Conservation (phyloP, 2,113 vertebrate genomes). For the Ranitomeya imitator region DNA sequence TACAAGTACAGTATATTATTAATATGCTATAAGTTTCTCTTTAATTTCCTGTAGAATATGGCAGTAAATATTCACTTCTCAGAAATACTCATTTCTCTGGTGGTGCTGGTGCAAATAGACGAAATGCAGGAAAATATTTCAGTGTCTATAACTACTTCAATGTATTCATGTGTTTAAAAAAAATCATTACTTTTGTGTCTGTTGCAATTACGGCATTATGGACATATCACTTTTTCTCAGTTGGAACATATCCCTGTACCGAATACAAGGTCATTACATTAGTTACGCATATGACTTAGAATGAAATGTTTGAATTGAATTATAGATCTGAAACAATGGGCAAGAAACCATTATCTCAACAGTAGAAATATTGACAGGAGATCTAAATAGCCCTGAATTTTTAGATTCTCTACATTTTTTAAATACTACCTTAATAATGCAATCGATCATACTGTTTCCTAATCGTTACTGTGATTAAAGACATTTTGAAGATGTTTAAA, state of each 20-base stretch:
- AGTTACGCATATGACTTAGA: neutral
- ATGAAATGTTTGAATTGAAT: constrained; percentile 27
- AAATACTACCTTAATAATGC: neutral
- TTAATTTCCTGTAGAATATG: neutral
- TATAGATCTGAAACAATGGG: constrained; percentile 15
- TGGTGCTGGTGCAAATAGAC: neutral
- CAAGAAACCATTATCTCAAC: constrained; percentile 19
- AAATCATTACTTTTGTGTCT: constrained; percentile 35
- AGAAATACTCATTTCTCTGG: constrained; percentile 22
- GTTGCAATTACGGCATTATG: constrained; percentile 16
- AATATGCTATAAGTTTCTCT: neutral
- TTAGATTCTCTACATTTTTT: neutral
- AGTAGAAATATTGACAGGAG: constrained; percentile 29
- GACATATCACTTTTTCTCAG: constrained; percentile 25
- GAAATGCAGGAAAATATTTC: neutral
- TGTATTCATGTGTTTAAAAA: constrained; percentile 10
- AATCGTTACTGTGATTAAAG: neutral
- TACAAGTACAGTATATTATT: constrained; percentile 26
- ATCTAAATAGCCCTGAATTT: neutral
- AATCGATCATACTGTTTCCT: constrained; percentile 8
- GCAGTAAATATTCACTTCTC: constrained; percentile 23
- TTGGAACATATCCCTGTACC: neutral
- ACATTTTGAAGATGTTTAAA: neutral
- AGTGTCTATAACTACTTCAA: constrained; percentile 26
- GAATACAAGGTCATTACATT: constrained; percentile 31